Conservation (phyloP, 2,888 invertebrate genomes). For the Amiota communis region DNA sequence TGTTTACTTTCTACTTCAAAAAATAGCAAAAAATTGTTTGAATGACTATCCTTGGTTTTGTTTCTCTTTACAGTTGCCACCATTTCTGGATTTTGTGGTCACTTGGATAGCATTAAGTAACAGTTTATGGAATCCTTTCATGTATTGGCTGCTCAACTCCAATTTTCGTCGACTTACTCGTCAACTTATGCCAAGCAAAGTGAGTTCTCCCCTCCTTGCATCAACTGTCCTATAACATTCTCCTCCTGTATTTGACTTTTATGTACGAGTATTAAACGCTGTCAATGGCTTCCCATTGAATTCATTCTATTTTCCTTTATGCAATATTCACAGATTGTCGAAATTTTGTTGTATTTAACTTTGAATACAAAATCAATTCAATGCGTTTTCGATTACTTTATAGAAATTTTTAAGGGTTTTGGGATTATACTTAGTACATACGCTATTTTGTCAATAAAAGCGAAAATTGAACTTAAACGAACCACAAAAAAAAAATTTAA, state of each 20-base stretch:
- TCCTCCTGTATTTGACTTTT: background rate
- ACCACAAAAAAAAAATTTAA: too few species aligned
- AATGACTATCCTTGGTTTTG: background rate
- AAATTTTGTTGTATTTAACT: too few species aligned
- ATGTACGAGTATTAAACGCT: background rate
- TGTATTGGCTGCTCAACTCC: conserved; percentile 90
- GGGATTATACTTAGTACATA: too few species aligned
- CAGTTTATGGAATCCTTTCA: conserved; percentile 92
- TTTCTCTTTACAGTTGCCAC: conserved; percentile 78
- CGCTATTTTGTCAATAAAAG: too few species aligned
- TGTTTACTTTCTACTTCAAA: background rate
- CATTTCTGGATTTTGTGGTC: conserved; percentile 86
- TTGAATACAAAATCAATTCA: too few species aligned
- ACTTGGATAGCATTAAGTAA: conserved; percentile 91
- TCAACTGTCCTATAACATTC: background rate
- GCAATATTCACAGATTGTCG: background rate
- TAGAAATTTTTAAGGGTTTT: too few species aligned
- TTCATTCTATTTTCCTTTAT: conserved; percentile 5
- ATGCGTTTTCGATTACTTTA: too few species aligned
- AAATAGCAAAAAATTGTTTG: background rate
- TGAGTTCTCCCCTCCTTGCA: conserved; percentile 72
- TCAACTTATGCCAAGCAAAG: conserved; percentile 83
- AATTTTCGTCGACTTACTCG: conserved; percentile 87
- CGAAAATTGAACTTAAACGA: too few species aligned
- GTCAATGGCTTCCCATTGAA: background rate